phyloP scores from a whole-genome alignment of 1,140 invertebrate genomes.

The Adelges cooleyi region DNA sequence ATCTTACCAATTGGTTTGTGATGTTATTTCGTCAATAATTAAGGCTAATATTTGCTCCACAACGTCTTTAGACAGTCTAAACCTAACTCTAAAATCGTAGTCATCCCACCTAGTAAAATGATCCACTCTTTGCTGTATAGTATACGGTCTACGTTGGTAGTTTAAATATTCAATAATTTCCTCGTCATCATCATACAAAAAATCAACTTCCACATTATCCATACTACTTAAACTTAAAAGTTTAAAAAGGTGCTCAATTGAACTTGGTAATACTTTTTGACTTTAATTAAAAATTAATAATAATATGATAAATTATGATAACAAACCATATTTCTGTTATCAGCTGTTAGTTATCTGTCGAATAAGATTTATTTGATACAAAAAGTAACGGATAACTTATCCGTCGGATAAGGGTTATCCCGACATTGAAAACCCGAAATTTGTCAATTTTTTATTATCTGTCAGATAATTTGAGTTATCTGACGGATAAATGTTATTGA shows the following conservation, averaged over 20 bases:
- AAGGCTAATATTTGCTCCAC: background rate
- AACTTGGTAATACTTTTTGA: too few relatives aligned
- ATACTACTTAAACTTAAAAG: too few relatives aligned
- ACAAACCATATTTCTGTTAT: too few relatives aligned
- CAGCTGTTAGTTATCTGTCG: too few relatives aligned
- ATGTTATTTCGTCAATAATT: background rate
- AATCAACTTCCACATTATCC: too few relatives aligned
- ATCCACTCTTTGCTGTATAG: background rate
- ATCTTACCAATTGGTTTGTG: background rate
- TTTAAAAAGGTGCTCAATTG: too few relatives aligned
- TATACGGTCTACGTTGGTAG: too few relatives aligned
- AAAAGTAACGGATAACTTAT: too few relatives aligned
- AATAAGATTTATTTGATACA: too few relatives aligned
- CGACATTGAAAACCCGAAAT: background rate
- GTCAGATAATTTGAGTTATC: constrained; percentile 1
- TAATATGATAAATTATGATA: too few relatives aligned
- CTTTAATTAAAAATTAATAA: too few relatives aligned
- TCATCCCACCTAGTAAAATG: background rate
- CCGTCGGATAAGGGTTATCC: too few relatives aligned
- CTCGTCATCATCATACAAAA: background rate
- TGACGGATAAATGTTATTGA: constrained; percentile 4
- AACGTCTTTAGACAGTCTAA: background rate
- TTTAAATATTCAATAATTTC: background rate
- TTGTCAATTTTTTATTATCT: background rate
- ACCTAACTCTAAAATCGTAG: background rate